Conservation (phyloP, 2,797 vertebrate genomes). For the Orientallactaga sibirica region DNA sequence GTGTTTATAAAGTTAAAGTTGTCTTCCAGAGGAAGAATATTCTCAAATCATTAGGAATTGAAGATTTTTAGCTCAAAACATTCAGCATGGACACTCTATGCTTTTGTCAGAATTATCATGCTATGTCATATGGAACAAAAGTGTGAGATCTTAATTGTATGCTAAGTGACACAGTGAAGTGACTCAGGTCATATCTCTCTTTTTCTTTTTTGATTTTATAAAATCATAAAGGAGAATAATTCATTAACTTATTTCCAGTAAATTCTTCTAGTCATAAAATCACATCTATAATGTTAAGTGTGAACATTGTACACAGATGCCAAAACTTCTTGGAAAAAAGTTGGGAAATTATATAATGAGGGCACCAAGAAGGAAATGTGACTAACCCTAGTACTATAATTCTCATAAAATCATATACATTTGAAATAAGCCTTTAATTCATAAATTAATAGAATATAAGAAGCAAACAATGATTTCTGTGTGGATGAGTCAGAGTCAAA, state of each 20-base stretch:
- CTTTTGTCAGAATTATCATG: neutral
- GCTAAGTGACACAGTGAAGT: conserved; percentile 13
- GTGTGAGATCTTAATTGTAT: neutral
- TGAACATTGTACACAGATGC: neutral
- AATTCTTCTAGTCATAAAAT: neutral
- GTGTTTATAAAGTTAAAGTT: conserved; percentile 38
- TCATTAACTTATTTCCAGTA: conserved; percentile 13
- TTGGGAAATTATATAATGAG: conserved; percentile 2
- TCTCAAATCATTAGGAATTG: neutral
- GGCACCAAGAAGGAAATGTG: neutral
- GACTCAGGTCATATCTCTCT: neutral
- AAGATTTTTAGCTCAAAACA: neutral
- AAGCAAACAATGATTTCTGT: neutral
- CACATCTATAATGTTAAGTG: neutral
- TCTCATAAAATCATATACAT: neutral
- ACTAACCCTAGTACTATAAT: neutral
- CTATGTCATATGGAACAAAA: neutral
- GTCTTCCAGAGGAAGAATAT: neutral
- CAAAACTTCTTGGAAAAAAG: neutral
- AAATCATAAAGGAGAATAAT: neutral
- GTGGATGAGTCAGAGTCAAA: neutral
- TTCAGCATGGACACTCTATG: neutral
- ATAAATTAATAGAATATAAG: conserved; percentile 32
- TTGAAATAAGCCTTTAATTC: conserved; percentile 32
- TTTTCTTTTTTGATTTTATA: neutral